A percentile compares a stretch with the other conserved stretches of the same genome.
Conservation (phyloP, 1,140 invertebrate species). For the Arctopsyche grandis region DNA sequence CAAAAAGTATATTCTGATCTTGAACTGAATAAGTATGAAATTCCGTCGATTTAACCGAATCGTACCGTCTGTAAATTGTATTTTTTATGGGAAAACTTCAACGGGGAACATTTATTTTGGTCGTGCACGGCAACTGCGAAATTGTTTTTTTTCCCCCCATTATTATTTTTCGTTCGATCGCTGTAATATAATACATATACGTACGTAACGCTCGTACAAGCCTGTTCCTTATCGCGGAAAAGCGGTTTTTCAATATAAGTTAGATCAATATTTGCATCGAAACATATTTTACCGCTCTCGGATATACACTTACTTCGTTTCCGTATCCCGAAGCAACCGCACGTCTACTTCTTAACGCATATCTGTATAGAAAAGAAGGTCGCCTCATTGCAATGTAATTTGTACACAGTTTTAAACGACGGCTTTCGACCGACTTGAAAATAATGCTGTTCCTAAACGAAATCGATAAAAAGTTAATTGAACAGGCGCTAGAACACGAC, state of each 20-base stretch:
- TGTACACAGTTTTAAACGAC: too few species aligned
- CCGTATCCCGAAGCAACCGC: background rate
- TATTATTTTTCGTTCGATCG: too few species aligned
- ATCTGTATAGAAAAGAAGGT: too few species aligned
- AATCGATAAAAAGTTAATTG: background rate
- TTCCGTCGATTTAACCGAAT: too few species aligned
- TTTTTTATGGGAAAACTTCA: background rate
- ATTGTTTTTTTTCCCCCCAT: too few species aligned
- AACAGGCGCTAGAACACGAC: background rate
- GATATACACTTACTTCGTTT: background rate
- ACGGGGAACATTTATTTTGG: background rate
- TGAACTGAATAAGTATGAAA: too few species aligned
- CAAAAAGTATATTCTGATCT: too few species aligned
- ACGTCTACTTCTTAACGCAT: background rate
- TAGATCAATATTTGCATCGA: slow-evolving; percentile 12
- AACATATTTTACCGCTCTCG: background rate
- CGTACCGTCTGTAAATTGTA: background rate
- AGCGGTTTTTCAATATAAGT: background rate
- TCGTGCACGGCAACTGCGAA: background rate
- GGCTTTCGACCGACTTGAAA: background rate
- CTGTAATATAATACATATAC: too few species aligned
- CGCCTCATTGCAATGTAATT: too few species aligned
- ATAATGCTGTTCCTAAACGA: background rate
- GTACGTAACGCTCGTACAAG: background rate
- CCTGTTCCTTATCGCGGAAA: slow-evolving; percentile 1